phyloP scores from a whole-genome alignment of 2,797 vertebrate species.

The Gobio occitaniae region DNA sequence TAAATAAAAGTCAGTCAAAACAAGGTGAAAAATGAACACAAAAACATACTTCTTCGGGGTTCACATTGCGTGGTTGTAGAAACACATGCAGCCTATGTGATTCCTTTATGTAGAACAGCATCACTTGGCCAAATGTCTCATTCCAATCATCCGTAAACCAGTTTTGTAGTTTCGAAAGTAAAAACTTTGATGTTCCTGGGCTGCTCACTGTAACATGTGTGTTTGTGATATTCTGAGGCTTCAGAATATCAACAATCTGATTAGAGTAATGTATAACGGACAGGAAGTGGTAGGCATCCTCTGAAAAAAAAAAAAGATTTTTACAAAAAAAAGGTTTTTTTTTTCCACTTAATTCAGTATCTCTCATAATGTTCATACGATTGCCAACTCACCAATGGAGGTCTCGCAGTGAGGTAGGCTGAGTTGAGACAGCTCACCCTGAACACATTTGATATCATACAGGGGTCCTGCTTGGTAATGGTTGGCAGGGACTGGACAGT shows the following conservation, averaged over 20 bases:
- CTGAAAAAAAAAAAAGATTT: background rate
- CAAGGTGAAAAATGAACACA: background rate
- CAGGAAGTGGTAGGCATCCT: too few relatives aligned
- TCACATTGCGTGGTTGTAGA: background rate
- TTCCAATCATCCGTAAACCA: background rate
- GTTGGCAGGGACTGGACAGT: constrained; percentile 21
- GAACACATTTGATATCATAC: constrained; percentile 46
- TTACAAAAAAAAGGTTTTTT: background rate
- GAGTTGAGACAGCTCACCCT: constrained; percentile 35
- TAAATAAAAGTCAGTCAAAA: background rate
- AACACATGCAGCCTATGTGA: constrained; percentile 18
- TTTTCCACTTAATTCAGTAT: background rate
- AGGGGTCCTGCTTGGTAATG: constrained; percentile 39
- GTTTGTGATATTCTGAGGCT: too few relatives aligned
- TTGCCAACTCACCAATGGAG: constrained; percentile 31
- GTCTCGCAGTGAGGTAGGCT: constrained; percentile 41
- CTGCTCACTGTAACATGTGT: background rate
- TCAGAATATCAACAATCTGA: too few relatives aligned
- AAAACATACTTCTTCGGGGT: constrained; percentile 5
- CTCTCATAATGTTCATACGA: background rate
- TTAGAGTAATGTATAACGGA: too few relatives aligned
- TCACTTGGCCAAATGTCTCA: background rate
- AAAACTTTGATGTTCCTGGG: background rate
- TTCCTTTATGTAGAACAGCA: background rate
- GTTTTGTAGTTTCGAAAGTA: background rate